Conservation (phyloP, 2,797 vertebrate genomes). For the Muscicapa striata region DNA sequence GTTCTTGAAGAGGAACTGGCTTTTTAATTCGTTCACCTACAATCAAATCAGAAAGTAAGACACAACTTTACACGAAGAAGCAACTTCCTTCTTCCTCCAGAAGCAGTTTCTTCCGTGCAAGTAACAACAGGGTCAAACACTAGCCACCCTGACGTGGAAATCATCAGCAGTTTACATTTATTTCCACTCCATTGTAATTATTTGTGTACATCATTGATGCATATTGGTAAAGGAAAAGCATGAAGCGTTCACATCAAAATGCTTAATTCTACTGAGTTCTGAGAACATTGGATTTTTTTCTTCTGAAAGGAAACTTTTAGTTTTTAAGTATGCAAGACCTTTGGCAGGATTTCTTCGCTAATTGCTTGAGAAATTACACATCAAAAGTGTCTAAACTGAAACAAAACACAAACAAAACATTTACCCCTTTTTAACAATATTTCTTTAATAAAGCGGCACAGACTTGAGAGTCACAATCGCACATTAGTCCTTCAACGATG, state of each 20-base stretch:
- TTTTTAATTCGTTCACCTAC: conserved; percentile 88
- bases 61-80: background rate
- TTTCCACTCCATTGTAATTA: background rate
- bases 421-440: background rate
- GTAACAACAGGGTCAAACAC: background rate
- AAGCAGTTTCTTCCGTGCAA: background rate
- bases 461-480: background rate
- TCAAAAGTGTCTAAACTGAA: background rate
- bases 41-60: background rate
- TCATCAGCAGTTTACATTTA: background rate
- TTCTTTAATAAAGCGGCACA: background rate
- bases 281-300: fast-evolving
- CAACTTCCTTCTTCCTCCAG: background rate
- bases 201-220: fast-evolving
- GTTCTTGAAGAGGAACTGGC: conserved; percentile 90
- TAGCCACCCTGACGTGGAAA: background rate
- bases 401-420: background rate
- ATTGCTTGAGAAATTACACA: background rate
- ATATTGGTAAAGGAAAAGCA: background rate
- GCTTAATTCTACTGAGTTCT: background rate
- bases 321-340: background rate
- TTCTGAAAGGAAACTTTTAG: background rate
- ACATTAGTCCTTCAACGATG: fast-evolving
- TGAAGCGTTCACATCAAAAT: background rate
- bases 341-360: background rate